Percentiles rank a stretch among this genome's conserved stretches.
These are phyloP conservation scores for Scaptomyza flava DNA, from an alignment of 2,888 invertebrate species.

Conservation along the genomic window DNA sequence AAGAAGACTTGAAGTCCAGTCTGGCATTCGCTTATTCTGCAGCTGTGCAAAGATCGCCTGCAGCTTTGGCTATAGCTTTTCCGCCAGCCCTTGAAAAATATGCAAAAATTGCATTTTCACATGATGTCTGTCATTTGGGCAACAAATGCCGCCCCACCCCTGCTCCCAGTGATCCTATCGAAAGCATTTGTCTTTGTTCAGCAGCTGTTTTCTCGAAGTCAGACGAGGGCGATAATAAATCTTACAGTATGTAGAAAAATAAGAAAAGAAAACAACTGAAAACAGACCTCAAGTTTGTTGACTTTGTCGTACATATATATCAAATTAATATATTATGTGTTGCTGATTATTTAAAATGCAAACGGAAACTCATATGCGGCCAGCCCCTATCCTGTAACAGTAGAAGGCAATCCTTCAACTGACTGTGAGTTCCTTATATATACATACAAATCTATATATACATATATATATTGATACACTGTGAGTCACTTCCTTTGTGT, in stretches of 20 bases:
- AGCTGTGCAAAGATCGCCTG: conserved; percentile 43
- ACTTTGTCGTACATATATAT: conserved; percentile 31
- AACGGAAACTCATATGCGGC: conserved; percentile 55
- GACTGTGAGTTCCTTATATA: conserved; percentile 6
- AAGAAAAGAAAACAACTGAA: background rate
- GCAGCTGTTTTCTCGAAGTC: conserved; percentile 47
- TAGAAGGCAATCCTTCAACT: conserved; percentile 23
- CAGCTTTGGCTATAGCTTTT: conserved; percentile 40
- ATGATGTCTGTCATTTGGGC: conserved; percentile 56
- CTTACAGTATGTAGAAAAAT: conserved; percentile 24
- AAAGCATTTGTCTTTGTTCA: conserved; percentile 43
- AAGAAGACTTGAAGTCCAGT: conserved; percentile 3
- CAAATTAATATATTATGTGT: conserved; percentile 27
- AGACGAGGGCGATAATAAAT: conserved; percentile 55
- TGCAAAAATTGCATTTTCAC: conserved; percentile 60
- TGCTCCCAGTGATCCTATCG: conserved; percentile 14
- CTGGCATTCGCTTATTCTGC: background rate
- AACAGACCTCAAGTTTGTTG: conserved; percentile 45
- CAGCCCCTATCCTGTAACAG: conserved; percentile 48
- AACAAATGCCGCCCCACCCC: conserved; percentile 10
- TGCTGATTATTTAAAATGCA: conserved; percentile 57
- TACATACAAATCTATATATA: background rate
- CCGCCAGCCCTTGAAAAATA: conserved; percentile 63
- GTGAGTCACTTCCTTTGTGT: conserved; percentile 68
- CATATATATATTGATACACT: conserved; percentile 29